Evolutionary conservation across 2,888 invertebrate species (phyloP).

Genomic region (Spialia ferax): DNA sequence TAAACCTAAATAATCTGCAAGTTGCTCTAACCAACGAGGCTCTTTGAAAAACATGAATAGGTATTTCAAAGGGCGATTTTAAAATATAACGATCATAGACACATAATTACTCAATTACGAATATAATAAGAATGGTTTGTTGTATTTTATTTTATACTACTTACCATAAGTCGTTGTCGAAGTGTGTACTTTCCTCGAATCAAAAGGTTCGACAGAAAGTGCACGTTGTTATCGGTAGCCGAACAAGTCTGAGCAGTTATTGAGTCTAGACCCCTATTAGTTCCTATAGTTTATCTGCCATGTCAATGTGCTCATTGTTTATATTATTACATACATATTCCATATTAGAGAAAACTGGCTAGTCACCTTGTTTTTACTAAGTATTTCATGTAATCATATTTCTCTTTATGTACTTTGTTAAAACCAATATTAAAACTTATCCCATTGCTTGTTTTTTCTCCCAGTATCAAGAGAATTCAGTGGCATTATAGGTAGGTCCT

Average conservation of each 20-base stretch:
- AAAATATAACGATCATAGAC: constrained; percentile 45
- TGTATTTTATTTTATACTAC: constrained; percentile 34
- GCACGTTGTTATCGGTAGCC: constrained; percentile 62
- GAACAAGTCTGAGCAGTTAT: constrained; percentile 67
- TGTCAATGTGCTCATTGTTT: constrained; percentile 32
- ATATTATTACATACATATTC: constrained; percentile 24
- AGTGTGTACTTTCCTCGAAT: constrained; percentile 45
- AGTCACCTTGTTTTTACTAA: constrained; percentile 28
- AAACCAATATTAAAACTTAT: no score
- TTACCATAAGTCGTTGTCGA: constrained; percentile 36
- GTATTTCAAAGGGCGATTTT: constrained; percentile 58
- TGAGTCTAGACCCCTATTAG: constrained; percentile 57
- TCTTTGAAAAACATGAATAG: constrained; percentile 46
- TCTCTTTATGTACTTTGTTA: constrained; percentile 8
- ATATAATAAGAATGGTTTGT: constrained; percentile 26
- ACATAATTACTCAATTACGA: constrained; percentile 40
- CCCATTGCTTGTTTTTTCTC: constrained; percentile 30
- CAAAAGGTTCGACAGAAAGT: constrained; percentile 67
- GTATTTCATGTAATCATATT: constrained; percentile 24
- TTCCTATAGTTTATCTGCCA: constrained; percentile 54
- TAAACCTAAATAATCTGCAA: constrained; percentile 29
- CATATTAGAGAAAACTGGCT: constrained; percentile 32
- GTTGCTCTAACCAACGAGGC: constrained; percentile 34
- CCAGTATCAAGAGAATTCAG: constrained; percentile 49
- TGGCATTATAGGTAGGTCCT: no score